phyloP scores from a whole-genome alignment of 1,140 invertebrate species.

The Bombus turneri region DNA sequence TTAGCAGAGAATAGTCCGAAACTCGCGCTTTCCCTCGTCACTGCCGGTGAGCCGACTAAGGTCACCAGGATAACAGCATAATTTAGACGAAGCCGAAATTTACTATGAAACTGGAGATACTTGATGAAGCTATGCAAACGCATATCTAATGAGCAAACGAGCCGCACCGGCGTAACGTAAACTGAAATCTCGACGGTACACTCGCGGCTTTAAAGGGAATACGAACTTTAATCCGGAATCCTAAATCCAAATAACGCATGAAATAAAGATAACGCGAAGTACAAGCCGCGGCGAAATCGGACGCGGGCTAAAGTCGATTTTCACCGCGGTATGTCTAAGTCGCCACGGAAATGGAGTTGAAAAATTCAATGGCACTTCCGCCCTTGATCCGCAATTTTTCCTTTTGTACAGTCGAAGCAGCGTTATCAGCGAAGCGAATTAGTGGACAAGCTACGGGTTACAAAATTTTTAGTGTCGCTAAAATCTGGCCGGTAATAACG shows the following conservation, averaged over 20 bases:
- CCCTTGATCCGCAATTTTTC: no score
- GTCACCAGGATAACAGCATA: conserved; percentile 35
- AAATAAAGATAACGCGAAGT: conserved; percentile 20
- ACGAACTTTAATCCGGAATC: conserved; percentile 17
- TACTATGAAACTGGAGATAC: conserved; percentile 35
- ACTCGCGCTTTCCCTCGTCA: neutral
- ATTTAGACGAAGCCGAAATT: conserved; percentile 32
- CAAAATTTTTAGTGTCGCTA: neutral
- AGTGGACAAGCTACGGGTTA: neutral
- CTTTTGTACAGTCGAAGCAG: no score
- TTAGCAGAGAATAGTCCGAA: neutral
- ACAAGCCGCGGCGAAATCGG: neutral
- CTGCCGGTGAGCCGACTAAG: neutral
- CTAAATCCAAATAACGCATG: conserved; percentile 24
- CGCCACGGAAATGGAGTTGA: neutral
- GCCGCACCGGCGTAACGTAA: conserved; percentile 4
- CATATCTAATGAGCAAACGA: conserved; percentile 40
- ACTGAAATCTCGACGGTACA: conserved; percentile 23
- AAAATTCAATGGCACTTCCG: neutral
- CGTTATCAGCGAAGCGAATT: no score
- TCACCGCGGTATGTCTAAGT: no score
- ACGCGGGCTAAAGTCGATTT: neutral
- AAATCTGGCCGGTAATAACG: no score
- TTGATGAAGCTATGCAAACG: conserved; percentile 34
- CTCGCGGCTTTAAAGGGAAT: conserved; percentile 36